Evolutionary conservation across 2,113 vertebrate species (phyloP).

Genomic region (Orcinus orca): DNA sequence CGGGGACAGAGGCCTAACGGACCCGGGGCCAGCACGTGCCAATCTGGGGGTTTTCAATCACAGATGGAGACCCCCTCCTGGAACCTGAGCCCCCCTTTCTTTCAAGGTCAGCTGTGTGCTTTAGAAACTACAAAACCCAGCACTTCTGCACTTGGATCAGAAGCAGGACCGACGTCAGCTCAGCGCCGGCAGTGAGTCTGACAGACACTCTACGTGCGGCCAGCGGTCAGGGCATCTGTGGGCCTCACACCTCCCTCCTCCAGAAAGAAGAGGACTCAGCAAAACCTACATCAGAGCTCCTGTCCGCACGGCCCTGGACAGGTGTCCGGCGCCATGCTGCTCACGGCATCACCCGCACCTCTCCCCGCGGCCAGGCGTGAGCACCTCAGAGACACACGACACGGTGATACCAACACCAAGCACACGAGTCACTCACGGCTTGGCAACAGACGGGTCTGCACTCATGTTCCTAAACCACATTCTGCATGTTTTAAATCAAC

Average conservation of each 20-base stretch:
- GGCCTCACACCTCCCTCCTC: background rate
- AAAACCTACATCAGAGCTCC: accelerated
- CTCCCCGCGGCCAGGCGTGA: accelerated
- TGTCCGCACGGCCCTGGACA: background rate
- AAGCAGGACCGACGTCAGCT: background rate
- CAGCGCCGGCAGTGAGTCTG: background rate
- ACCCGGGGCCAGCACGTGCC: accelerated
- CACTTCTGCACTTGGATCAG: accelerated
- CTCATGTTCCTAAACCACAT: no score
- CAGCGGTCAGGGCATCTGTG: accelerated
- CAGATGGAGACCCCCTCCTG: background rate
- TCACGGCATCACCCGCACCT: no score
- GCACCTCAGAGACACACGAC: accelerated
- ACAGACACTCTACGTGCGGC: accelerated
- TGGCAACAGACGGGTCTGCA: background rate
- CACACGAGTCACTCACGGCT: accelerated
- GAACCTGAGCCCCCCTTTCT: background rate
- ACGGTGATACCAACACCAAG: accelerated
- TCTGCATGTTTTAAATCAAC: accelerated
- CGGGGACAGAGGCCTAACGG: accelerated
- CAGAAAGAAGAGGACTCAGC: background rate
- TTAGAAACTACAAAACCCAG: accelerated
- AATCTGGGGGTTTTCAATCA: background rate
- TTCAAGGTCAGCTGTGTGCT: background rate
- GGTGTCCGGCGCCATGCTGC: accelerated